Evolutionary conservation across 2,888 invertebrate species (phyloP).

Genomic region (Pammene aurita): DNA sequence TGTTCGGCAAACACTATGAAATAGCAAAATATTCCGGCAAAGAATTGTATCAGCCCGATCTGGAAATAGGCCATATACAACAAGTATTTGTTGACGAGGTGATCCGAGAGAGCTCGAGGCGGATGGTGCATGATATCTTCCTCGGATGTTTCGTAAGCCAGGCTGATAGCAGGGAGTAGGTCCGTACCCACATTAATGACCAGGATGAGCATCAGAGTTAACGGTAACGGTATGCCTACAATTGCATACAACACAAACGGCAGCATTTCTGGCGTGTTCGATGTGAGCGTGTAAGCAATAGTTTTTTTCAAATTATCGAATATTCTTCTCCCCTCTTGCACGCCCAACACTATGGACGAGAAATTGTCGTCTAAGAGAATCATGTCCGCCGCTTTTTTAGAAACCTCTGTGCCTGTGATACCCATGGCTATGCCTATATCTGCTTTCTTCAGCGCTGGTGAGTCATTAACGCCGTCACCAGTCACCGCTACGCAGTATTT

Average conservation of each 20-base stretch:
- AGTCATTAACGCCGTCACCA: slow-evolving; percentile 95
- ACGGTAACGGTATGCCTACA: slow-evolving; percentile 89
- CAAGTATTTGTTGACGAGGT: slow-evolving; percentile 82
- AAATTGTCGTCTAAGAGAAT: slow-evolving; percentile 95
- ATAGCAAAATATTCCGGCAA: slow-evolving; percentile 90
- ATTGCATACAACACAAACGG: slow-evolving; percentile 91
- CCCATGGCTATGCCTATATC: slow-evolving; percentile 93
- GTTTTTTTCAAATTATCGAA: slow-evolving; percentile 95
- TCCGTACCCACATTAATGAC: slow-evolving; percentile 92
- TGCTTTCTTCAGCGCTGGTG: slow-evolving; percentile 93
- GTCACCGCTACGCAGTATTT: slow-evolving; percentile 93
- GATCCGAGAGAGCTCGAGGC: slow-evolving; percentile 81
- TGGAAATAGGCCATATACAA: slow-evolving; percentile 93
- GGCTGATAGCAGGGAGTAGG: slow-evolving; percentile 89
- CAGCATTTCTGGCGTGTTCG: slow-evolving; percentile 92
- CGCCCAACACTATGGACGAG: slow-evolving; percentile 92
- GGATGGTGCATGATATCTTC: slow-evolving; percentile 88
- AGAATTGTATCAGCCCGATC: slow-evolving; percentile 93
- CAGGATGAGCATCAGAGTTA: slow-evolving; percentile 82
- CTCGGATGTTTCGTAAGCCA: slow-evolving; percentile 90
- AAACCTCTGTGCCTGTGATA: slow-evolving; percentile 89
- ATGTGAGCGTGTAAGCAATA: slow-evolving; percentile 92
- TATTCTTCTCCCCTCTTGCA: slow-evolving; percentile 91
- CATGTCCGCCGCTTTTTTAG: slow-evolving; percentile 96
- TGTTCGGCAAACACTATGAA: slow-evolving; percentile 90